These are phyloP conservation scores for Clavelina lepadiformis DNA, from an alignment of 23 tunicate species.

Conservation along the genomic window DNA sequence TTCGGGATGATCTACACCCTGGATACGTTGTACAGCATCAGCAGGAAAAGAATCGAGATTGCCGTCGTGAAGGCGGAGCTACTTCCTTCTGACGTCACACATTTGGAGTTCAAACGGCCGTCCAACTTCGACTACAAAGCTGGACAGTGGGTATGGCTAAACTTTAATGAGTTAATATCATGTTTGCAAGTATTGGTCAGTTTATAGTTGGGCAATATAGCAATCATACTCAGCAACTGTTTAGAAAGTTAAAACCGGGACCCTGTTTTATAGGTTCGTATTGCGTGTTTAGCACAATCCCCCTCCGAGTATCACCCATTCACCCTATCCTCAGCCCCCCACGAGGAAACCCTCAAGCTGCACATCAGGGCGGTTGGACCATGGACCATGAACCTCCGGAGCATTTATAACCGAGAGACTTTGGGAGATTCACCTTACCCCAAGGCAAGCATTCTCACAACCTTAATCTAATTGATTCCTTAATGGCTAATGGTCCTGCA, in stretches of 20 bases:
- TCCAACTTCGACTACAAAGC: conserved; percentile 83
- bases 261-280: conserved; percentile 48
- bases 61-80: conserved; percentile 77
- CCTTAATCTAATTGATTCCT: not conserved
- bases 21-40: conserved; percentile 62
- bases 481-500: not conserved
- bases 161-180: too few species aligned
- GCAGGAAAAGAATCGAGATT: conserved; percentile 58
- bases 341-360: conserved; percentile 66
- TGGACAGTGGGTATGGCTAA: conserved; percentile 79
- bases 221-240: too few species aligned
- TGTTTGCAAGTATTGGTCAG: too few species aligned
- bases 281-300: conserved; percentile 82
- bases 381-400: conserved; percentile 79
- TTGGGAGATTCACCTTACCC: conserved; percentile 72
- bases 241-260: too few species aligned
- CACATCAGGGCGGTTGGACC: conserved; percentile 99
- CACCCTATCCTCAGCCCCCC: conserved; percentile 89
- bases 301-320: conserved; percentile 91
- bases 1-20: conserved; percentile 67
- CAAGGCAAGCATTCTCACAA: conserved; percentile 16
- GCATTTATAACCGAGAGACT: conserved; percentile 49
- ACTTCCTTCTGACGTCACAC: conserved; percentile 68
- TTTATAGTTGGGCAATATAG: too few species aligned
- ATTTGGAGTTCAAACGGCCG: conserved; percentile 81